A percentile compares a stretch with the other conserved stretches of the same genome.
These are phyloP conservation scores for Ectropis crepuscularia DNA, from an alignment of 2,888 invertebrate genomes.

Conservation along the genomic window DNA sequence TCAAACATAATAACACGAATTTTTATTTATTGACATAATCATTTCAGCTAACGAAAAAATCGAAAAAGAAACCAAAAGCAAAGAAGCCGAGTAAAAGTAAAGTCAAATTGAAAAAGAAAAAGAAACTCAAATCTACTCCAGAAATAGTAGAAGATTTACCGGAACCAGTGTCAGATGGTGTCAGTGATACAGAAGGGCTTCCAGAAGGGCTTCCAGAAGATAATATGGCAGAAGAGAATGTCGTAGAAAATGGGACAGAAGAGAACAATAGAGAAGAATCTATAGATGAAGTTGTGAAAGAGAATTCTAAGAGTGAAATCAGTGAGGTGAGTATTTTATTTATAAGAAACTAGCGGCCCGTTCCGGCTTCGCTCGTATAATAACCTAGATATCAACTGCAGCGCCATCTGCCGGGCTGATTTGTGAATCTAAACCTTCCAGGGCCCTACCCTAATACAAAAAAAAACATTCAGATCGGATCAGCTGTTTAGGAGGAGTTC, in stretches of 20 bases:
- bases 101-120: slow-evolving; percentile 41
- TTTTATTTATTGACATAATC: neutral
- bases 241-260: slow-evolving; percentile 2
- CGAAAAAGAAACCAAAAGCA: slow-evolving; percentile 43
- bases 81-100: slow-evolving; percentile 38
- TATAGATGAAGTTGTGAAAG: slow-evolving; percentile 1
- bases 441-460: too few relatives aligned
- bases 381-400: too few relatives aligned
- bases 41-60: slow-evolving; percentile 39
- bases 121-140: slow-evolving; percentile 31
- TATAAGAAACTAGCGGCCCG: too few relatives aligned
- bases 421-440: too few relatives aligned
- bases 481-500: too few relatives aligned
- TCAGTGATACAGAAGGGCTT: slow-evolving; percentile 10
- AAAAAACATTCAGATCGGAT: too few relatives aligned
- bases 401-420: too few relatives aligned
- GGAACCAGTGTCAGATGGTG: slow-evolving; percentile 10
- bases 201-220: slow-evolving; percentile 14
- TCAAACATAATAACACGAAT: too few relatives aligned
- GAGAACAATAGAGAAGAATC: slow-evolving; percentile 2
- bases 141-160: neutral
- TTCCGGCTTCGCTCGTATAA: too few relatives aligned
- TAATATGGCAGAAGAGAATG: slow-evolving; percentile 1
- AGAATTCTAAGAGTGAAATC: neutral
- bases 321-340: neutral